Percentiles rank a stretch among this genome's conserved stretches.
phyloP scores from a whole-genome alignment of 2,113 vertebrate genomes.

The Helogale parvula region DNA sequence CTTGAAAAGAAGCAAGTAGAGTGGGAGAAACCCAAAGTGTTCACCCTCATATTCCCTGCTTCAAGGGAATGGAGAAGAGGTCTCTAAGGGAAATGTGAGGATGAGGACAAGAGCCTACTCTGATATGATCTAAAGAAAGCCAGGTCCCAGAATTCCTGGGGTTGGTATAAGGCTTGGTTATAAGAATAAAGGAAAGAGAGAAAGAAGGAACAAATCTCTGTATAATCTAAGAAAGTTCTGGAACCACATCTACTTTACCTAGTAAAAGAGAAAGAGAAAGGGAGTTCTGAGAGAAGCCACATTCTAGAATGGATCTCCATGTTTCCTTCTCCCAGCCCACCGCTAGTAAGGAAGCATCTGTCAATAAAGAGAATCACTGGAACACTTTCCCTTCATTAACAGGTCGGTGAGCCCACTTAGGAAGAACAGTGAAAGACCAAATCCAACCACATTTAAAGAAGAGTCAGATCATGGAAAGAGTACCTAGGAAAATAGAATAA shows the following conservation, averaged over 20 bases:
- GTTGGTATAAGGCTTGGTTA: neutral
- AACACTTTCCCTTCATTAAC: neutral
- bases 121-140: neutral
- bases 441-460: neutral
- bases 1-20: neutral
- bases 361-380: neutral
- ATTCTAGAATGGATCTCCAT: neutral
- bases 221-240: neutral
- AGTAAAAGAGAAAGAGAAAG: neutral
- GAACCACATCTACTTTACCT: neutral
- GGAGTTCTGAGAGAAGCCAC: neutral
- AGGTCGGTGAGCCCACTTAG: neutral
- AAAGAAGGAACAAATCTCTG: neutral
- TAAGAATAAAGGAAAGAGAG: neutral
- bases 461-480: neutral
- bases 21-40: neutral
- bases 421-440: neutral
- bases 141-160: neutral
- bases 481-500: neutral
- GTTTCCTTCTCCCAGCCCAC: neutral
- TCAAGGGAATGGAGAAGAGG: neutral
- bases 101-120: neutral
- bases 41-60: neutral
- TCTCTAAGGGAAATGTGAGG: neutral
- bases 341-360: neutral